phyloP scores from a whole-genome alignment of 2,888 invertebrate genomes.

The Ditula angustiorana region DNA sequence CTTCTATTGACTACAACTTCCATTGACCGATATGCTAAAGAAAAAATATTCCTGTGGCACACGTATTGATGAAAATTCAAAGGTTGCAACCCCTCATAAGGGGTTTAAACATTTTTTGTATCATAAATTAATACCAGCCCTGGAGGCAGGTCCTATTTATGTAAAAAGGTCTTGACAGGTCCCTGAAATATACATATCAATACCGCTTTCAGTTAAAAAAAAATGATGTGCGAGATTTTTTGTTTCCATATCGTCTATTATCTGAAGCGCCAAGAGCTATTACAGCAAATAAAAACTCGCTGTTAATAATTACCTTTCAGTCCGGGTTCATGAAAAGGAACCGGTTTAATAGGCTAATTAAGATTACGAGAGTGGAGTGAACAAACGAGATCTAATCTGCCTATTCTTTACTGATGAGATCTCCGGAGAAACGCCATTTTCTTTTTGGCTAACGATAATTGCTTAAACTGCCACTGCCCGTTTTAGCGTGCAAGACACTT shows the following conservation, averaged over 20 bases:
- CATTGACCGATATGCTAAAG: not conserved
- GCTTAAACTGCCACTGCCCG: constrained; percentile 39
- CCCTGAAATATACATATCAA: constrained; percentile 1
- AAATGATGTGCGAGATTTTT: not conserved
- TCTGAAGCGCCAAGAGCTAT: not conserved
- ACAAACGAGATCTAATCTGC: constrained; percentile 67
- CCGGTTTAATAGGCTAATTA: constrained; percentile 61
- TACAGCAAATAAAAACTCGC: not conserved
- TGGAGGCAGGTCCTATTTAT: not conserved
- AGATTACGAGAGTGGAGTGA: constrained; percentile 62
- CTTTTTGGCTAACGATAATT: constrained; percentile 40
- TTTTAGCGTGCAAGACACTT: constrained; percentile 4
- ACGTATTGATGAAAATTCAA: constrained; percentile 9
- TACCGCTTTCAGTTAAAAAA: not conserved
- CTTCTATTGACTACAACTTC: not conserved
- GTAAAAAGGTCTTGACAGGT: not conserved
- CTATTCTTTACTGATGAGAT: constrained; percentile 45
- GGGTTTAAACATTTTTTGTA: constrained; percentile 4
- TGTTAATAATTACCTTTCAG: constrained; percentile 28
- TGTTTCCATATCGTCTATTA: not conserved
- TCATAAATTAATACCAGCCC: constrained; percentile 14
- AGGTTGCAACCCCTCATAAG: not conserved
- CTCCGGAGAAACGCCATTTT: constrained; percentile 33
- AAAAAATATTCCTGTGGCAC: constrained; percentile 1
- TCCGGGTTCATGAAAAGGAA: constrained; percentile 45